Base-by-base conservation (phyloP, 2,797 vertebrate species). In the Sebastes vulpes region DNA sequence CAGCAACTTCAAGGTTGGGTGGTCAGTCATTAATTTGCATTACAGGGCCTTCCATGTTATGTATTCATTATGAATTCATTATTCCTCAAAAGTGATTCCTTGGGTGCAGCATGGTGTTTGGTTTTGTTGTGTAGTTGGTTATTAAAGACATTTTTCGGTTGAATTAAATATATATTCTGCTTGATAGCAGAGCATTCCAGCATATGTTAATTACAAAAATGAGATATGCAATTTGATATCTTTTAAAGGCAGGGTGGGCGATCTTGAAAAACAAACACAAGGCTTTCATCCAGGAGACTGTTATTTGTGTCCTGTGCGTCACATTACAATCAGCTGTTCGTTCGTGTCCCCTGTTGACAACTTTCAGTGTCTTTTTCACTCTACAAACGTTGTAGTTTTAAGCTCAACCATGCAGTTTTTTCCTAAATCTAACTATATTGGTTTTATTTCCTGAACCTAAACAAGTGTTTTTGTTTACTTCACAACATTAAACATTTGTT, bases 1-100 rank as follows among this genome's bases (percentile, higher is more conserved):
- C 70, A 81, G 82, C 46, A 79, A 86, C 91, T 89, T 91, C 86
- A 92, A 83, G 88, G 85, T 91, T 93, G 86, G 83, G 21, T 85
- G 78, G 74, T 81, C 58, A 77, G 66, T 86, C 90, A 90, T 91
- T 90, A 84, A 90, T 93, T 89, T 86, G 29, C 53, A 81, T 88
- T 92, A 90, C 65, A 76, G 10, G 25, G 74, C 35, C 67, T 74
- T 78, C 77, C 68, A 83, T 84, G 75, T 75, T 65, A 76, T 85
- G 69, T 54, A 93, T 93, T 81, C 83, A 87, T 90, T 87, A 85
- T 82, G 31, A 86, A 82, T 79, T 86, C 6, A 85, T 87, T 86
- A 73, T 76, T 81, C 28, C 53, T 29, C 20, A 32, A 52, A 31
- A 64, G 35, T 42, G 21, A 60, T 76, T 70, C 11, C 6, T 26